Conservation (phyloP, 2,113 vertebrate species). For the rat (Rattus norvegicus) region GRCr8 NC_086023.1:63157001-63157500, state of each 20-base stretch:
- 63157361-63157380: constrained; percentile 91
- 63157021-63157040: constrained; percentile 82
- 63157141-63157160: constrained; percentile 82
- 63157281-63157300: constrained; percentile 95
- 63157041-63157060: constrained; percentile 72
- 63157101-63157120: constrained; percentile 80
- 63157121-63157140: constrained; percentile 77
- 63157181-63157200: constrained; percentile 80
- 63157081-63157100: constrained; percentile 76
- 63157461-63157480: constrained; percentile 80
- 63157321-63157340: constrained; percentile 93
- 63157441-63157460: constrained; percentile 81
- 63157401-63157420: constrained; percentile 81
- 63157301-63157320: constrained; percentile 95
- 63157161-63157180: constrained; percentile 82
- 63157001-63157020: constrained; percentile 80
- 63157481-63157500: constrained; percentile 91
- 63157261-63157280: constrained; percentile 90
- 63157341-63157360: constrained; percentile 91
- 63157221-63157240: constrained; percentile 86
- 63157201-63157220: constrained; percentile 74
- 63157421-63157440: constrained; percentile 65
- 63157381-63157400: constrained; percentile 83
- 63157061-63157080: constrained; percentile 69
- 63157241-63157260: constrained; percentile 89